These are phyloP conservation scores for Seira musarum DNA, from an alignment of 2,888 invertebrate species.

Conservation along the genomic window DNA sequence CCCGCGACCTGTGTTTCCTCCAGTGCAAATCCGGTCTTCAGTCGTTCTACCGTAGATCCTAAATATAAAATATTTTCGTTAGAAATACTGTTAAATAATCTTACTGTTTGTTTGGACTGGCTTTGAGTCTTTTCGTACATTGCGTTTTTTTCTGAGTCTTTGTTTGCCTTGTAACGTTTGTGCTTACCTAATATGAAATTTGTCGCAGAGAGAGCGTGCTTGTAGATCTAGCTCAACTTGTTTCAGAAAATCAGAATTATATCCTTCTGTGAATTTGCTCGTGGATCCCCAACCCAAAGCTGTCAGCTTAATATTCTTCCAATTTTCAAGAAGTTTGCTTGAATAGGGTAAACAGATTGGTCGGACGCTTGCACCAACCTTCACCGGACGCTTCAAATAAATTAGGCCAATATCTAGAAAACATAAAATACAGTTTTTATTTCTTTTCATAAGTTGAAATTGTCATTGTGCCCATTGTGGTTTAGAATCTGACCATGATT, in stretches of 20 bases:
- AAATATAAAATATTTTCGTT: too few relatives aligned
- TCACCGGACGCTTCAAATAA: constrained; percentile 52
- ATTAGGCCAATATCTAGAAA: constrained; percentile 60
- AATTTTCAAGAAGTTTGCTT: constrained; percentile 52
- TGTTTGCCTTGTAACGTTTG: too few relatives aligned
- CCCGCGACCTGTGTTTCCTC: constrained; percentile 58
- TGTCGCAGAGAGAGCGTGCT: constrained; percentile 57
- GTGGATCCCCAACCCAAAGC: constrained; percentile 64
- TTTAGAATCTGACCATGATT: constrained; percentile 51
- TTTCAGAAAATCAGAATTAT: constrained; percentile 35
- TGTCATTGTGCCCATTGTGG: too few relatives aligned
- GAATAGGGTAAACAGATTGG: constrained; percentile 62
- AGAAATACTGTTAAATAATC: too few relatives aligned
- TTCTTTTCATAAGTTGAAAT: too few relatives aligned
- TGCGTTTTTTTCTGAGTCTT: too few relatives aligned
- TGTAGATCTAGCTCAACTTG: constrained; percentile 58
- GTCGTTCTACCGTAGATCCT: not conserved
- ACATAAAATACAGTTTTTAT: not conserved
- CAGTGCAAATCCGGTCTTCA: constrained; percentile 59
- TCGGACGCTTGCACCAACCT: constrained; percentile 43
- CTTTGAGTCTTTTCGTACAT: too few relatives aligned
- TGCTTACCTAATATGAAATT: constrained; percentile 59
- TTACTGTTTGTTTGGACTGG: too few relatives aligned
- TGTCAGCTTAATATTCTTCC: constrained; percentile 55
- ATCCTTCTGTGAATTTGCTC: constrained; percentile 36